phyloP scores from a whole-genome alignment of 2,113 vertebrate species.

The Mellivora capensis region DNA sequence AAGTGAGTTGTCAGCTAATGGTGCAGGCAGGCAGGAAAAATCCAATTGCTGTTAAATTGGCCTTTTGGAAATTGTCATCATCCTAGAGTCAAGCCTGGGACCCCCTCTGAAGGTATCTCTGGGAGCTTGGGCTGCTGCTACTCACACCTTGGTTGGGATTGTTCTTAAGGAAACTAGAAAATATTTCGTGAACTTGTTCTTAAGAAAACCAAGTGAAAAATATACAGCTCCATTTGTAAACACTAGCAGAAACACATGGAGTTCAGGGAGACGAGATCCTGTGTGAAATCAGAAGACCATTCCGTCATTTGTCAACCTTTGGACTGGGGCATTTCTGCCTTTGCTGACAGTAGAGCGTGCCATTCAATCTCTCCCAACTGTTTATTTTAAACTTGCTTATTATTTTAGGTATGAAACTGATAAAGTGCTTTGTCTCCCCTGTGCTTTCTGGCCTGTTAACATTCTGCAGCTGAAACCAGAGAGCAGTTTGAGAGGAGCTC shows the following conservation, averaged over 20 bases:
- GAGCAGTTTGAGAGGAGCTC: slow-evolving; percentile 79
- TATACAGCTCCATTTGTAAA: slow-evolving; percentile 21
- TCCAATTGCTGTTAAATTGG: slow-evolving; percentile 86
- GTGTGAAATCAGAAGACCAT: slow-evolving; percentile 75
- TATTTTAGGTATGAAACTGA: slow-evolving; percentile 83
- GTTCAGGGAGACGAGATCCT: slow-evolving; percentile 75
- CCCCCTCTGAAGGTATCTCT: slow-evolving; percentile 46
- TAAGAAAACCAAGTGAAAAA: slow-evolving; percentile 66
- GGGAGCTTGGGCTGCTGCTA: not conserved
- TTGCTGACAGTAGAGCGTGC: slow-evolving; percentile 72
- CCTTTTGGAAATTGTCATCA: slow-evolving; percentile 84
- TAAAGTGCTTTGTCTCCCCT: slow-evolving; percentile 80
- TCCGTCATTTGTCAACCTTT: slow-evolving; percentile 76
- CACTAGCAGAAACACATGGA: slow-evolving; percentile 55
- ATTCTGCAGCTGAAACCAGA: slow-evolving; percentile 82
- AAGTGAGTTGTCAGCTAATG: slow-evolving; percentile 84
- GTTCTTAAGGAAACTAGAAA: slow-evolving; percentile 60
- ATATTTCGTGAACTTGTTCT: slow-evolving; percentile 70
- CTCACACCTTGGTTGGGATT: slow-evolving; percentile 24
- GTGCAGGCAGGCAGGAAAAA: slow-evolving; percentile 83
- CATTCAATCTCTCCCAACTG: slow-evolving; percentile 77
- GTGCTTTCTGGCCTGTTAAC: slow-evolving; percentile 82
- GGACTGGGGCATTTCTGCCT: slow-evolving; percentile 66
- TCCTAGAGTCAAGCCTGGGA: slow-evolving; percentile 71
- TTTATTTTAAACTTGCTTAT: slow-evolving; percentile 81